Evolutionary conservation across 1,140 invertebrate genomes (phyloP).

Genomic region (Brachystomella parvula): DNA sequence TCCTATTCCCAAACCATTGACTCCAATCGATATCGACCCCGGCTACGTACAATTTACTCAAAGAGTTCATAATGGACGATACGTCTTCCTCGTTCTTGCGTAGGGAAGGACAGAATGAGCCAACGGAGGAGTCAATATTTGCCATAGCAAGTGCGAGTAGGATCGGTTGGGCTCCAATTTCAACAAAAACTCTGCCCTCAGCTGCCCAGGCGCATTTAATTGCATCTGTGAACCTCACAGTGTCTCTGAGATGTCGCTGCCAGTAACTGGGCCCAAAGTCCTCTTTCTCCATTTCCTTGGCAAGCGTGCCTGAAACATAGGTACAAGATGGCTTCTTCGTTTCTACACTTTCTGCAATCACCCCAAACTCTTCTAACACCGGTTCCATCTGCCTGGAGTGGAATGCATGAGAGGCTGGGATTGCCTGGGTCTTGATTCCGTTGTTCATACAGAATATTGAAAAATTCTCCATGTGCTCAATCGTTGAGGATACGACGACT

Average conservation of each 20-base stretch:
- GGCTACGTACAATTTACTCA: background rate
- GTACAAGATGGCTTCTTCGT: background rate
- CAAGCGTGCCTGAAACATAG: conserved; percentile 11
- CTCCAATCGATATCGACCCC: background rate
- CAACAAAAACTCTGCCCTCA: conserved; percentile 21
- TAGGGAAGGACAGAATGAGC: conserved; percentile 7
- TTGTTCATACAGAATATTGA: background rate
- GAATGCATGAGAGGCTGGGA: conserved; percentile 11
- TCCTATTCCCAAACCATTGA: background rate
- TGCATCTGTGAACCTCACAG: conserved; percentile 9
- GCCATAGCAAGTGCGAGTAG: conserved; percentile 4
- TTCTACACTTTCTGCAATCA: background rate
- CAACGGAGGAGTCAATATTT: background rate
- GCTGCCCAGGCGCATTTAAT: conserved; percentile 13
- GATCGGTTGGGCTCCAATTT: conserved; percentile 8
- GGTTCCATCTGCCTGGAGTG: conserved; percentile 13
- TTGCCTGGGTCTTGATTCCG: background rate
- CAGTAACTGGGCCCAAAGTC: conserved; percentile 8
- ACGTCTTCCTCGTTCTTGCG: background rate
- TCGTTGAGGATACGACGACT: conserved; percentile 5
- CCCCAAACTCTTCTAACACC: conserved; percentile 9
- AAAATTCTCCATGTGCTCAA: background rate
- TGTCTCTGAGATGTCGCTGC: conserved; percentile 8
- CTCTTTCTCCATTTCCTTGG: background rate
- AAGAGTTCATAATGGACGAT: background rate